These are phyloP conservation scores for Ceryle rudis DNA, from an alignment of 2,797 vertebrate genomes.

Conservation along the genomic window DNA sequence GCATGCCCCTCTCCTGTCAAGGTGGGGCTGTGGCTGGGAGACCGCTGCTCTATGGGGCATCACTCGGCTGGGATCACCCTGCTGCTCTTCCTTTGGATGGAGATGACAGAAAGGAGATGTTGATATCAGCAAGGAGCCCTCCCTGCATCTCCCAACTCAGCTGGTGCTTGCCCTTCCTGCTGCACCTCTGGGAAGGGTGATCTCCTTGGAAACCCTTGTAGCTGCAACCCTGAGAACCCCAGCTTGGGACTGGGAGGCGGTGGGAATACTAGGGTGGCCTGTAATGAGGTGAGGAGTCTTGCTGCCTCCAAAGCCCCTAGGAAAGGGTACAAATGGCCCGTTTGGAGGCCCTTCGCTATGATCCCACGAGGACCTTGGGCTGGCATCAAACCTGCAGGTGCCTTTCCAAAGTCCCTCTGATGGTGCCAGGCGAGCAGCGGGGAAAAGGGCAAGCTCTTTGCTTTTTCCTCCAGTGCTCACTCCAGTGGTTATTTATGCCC, in stretches of 20 bases:
- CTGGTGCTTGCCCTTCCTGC: not conserved
- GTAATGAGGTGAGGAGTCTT: accelerated
- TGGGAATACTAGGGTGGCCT: too few species aligned
- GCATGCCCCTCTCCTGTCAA: accelerated
- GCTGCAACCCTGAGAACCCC: not conserved
- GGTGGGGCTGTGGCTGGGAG: not conserved
- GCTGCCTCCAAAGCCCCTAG: not conserved
- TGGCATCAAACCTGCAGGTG: not conserved
- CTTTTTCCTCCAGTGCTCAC: not conserved
- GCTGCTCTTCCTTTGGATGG: not conserved
- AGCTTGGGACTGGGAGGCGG: not conserved
- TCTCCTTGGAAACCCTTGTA: conserved; percentile 15
- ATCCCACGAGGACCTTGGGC: not conserved
- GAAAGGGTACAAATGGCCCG: not conserved
- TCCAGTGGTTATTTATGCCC: not conserved
- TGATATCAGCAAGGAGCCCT: not conserved
- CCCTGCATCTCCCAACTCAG: not conserved
- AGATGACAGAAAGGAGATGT: not conserved
- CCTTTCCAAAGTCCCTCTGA: not conserved
- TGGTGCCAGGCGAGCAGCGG: accelerated
- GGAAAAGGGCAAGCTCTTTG: not conserved
- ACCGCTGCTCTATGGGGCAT: not conserved
- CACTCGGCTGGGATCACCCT: accelerated
- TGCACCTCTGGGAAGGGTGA: not conserved
- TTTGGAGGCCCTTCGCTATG: not conserved